Percentiles rank a stretch among this genome's conserved stretches.
phyloP scores from a whole-genome alignment of 2,888 invertebrate species.

The Fabriciana adippe region DNA sequence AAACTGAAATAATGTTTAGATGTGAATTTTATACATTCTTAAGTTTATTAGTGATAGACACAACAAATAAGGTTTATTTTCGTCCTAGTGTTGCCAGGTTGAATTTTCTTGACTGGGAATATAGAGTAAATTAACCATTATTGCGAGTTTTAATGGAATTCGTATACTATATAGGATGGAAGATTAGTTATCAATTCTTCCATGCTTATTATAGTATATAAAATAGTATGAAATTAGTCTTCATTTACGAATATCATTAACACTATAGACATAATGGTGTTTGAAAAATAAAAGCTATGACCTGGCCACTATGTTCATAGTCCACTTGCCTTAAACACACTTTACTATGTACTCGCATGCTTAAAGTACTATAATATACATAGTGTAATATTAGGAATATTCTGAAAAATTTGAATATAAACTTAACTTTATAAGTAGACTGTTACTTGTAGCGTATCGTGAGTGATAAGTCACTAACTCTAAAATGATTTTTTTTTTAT shows the following conservation, averaged over 20 bases:
- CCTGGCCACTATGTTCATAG: constrained; percentile 13
- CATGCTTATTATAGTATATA: too few species aligned
- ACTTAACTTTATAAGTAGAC: constrained; percentile 11
- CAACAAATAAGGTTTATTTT: constrained; percentile 22
- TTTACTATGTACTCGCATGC: constrained; percentile 66
- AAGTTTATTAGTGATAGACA: constrained; percentile 15
- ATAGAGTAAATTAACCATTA: too few species aligned
- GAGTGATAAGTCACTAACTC: constrained; percentile 18
- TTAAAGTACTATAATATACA: constrained; percentile 46
- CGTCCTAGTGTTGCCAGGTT: constrained; percentile 13
- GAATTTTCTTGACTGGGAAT: neutral
- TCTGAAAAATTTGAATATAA: constrained; percentile 11
- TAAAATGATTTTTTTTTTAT: constrained; percentile 1
- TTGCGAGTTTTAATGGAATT: too few species aligned
- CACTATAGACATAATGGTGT: neutral
- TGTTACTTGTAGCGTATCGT: neutral
- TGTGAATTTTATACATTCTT: constrained; percentile 24
- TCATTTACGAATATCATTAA: too few species aligned
- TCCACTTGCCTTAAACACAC: constrained; percentile 64
- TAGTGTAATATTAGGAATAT: constrained; percentile 21
- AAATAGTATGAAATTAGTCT: neutral
- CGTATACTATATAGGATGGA: too few species aligned
- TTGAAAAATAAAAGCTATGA: neutral
- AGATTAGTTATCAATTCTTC: too few species aligned
- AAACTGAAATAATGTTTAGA: constrained; percentile 17